Evolutionary conservation across 2,888 invertebrate species (phyloP).

Genomic region (Oscheius onirici): DNA sequence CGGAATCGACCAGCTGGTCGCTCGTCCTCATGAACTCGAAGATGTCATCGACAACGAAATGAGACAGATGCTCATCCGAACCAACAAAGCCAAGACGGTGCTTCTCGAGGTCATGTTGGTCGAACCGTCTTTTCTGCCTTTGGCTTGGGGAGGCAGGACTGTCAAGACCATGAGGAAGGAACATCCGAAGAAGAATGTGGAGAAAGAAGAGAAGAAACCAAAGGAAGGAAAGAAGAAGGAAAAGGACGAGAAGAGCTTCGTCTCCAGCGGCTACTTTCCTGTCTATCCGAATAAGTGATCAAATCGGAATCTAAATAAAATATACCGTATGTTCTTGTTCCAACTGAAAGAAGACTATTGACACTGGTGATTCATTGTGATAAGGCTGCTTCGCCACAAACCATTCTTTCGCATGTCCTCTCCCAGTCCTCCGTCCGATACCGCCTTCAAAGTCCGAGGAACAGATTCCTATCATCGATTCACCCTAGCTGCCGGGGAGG

Average conservation of each 20-base stretch:
- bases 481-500: not conserved
- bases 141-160: constrained; percentile 11
- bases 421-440: not conserved
- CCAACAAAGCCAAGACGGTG: not conserved
- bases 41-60: constrained; percentile 24
- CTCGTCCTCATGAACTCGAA: constrained; percentile 26
- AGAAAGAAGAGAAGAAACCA: too few relatives aligned
- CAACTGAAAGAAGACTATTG: too few relatives aligned
- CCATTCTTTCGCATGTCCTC: too few relatives aligned
- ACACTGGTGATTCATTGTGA: too few relatives aligned
- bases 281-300: not conserved
- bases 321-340: too few relatives aligned
- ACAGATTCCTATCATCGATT: not conserved
- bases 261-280: not conserved
- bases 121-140: not conserved
- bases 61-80: not conserved
- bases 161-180: not conserved
- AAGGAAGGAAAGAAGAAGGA: not conserved
- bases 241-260: not conserved
- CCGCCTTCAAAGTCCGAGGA: not conserved
- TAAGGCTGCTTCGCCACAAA: too few relatives aligned
- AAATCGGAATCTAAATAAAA: not conserved
- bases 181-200: too few relatives aligned
- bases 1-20: constrained; percentile 12
- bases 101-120: constrained; percentile 8